Conservation (phyloP, 2,888 invertebrate species). For the Anthophora plumipes region DNA sequence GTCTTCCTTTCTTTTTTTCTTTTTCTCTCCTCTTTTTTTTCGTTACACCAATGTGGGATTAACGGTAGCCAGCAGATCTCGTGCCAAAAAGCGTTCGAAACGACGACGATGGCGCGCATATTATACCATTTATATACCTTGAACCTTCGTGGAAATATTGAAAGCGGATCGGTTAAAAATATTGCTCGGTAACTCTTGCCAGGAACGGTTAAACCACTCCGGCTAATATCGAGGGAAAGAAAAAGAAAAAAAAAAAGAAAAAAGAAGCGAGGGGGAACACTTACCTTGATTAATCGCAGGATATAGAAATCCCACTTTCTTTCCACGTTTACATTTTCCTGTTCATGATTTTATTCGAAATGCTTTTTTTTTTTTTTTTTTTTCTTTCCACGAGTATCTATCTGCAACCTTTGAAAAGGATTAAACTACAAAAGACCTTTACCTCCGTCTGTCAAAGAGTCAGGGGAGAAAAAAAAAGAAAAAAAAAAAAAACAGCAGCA, state of each 20-base stretch:
- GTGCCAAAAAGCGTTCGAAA: conserved; percentile 49
- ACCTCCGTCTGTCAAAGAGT: neutral
- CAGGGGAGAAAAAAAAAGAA: neutral
- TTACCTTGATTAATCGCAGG: conserved; percentile 43
- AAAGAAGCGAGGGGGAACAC: conserved; percentile 33
- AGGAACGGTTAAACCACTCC: conserved; percentile 37
- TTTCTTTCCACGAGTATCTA: neutral
- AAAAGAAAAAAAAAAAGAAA: no score
- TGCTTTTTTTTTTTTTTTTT: no score
- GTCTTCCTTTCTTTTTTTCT: no score
- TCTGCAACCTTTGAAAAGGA: neutral
- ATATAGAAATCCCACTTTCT: neutral
- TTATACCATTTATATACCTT: conserved; percentile 57
- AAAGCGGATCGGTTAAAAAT: conserved; percentile 47
- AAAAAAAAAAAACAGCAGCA: no score
- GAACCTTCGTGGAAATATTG: conserved; percentile 37
- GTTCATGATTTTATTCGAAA: no score
- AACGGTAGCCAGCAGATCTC: neutral
- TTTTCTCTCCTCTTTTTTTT: no score
- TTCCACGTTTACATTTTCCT: neutral
- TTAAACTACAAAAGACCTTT: conserved; percentile 6
- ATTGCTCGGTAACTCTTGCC: conserved; percentile 35
- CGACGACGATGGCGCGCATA: conserved; percentile 21
- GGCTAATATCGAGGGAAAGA: conserved; percentile 20
- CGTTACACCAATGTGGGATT: no score